These are phyloP conservation scores for Metalampra italica DNA, from an alignment of 2,888 invertebrate genomes.

Conservation along the genomic window DNA sequence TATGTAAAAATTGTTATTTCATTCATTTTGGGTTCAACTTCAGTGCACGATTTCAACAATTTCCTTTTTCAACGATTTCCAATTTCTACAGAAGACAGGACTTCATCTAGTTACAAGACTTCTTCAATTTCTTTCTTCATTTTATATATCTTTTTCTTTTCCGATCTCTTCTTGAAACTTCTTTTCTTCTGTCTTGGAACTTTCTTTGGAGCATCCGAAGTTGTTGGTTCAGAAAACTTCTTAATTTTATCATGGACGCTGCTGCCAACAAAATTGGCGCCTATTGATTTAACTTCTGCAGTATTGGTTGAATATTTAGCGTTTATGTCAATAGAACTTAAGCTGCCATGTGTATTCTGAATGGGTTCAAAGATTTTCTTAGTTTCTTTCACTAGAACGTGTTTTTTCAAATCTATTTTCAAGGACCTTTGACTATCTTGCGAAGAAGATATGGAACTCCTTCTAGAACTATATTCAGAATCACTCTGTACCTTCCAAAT, in stretches of 20 bases:
- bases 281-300: constrained; percentile 34
- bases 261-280: constrained; percentile 46
- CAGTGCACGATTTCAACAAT: too few species aligned
- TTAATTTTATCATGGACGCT: constrained; percentile 70
- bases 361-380: constrained; percentile 58
- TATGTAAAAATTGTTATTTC: too few species aligned
- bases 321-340: constrained; percentile 41
- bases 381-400: constrained; percentile 47
- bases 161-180: constrained; percentile 56
- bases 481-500: constrained; percentile 61
- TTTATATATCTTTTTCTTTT: constrained; percentile 50
- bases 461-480: constrained; percentile 55
- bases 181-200: constrained; percentile 48
- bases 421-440: constrained; percentile 41
- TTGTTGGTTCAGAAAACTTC: constrained; percentile 53
- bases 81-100: neutral
- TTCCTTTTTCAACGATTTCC: neutral
- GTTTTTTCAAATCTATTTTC: constrained; percentile 23
- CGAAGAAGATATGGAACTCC: constrained; percentile 56
- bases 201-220: constrained; percentile 41
- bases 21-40: too few species aligned
- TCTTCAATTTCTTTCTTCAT: constrained; percentile 69
- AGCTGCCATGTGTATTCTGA: constrained; percentile 36
- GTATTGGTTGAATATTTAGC: constrained; percentile 31
- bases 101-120: constrained; percentile 38